These are phyloP conservation scores for Drosophila pruinosa DNA, from an alignment of 1,140 invertebrate species.

Conservation along the genomic window DNA sequence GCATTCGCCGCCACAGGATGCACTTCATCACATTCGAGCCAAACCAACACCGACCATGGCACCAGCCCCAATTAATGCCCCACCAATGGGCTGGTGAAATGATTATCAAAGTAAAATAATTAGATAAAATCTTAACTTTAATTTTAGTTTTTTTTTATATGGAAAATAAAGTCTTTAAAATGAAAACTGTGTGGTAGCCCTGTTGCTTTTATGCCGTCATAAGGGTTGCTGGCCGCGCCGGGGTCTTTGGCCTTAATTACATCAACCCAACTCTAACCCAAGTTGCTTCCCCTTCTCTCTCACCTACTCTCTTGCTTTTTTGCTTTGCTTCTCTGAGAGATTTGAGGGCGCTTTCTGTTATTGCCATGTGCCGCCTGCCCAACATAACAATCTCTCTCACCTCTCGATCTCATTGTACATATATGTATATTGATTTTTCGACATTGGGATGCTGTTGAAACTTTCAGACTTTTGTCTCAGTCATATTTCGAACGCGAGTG, in stretches of 20 bases:
- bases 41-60: background rate
- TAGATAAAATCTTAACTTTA: background rate
- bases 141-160: background rate
- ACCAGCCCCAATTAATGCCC: background rate
- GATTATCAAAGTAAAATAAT: background rate
- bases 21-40: slow-evolving; percentile 32
- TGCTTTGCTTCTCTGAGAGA: background rate
- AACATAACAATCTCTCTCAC: background rate
- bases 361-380: too few species aligned
- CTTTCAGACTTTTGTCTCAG: slow-evolving; percentile 51
- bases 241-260: slow-evolving; percentile 70
- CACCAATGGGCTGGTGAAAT: slow-evolving; percentile 56
- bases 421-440: slow-evolving; percentile 65
- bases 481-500: slow-evolving; percentile 69
- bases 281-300: background rate
- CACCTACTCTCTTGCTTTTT: background rate
- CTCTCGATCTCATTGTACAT: background rate
- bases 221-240: slow-evolving; percentile 48
- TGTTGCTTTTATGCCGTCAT: slow-evolving; percentile 25
- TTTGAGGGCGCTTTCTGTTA: slow-evolving; percentile 4
- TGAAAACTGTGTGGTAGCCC: slow-evolving; percentile 8
- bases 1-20: slow-evolving; percentile 55
- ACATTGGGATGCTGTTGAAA: slow-evolving; percentile 62
- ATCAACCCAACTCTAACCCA: slow-evolving; percentile 46
- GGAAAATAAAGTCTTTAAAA: too few species aligned